phyloP scores from a whole-genome alignment of 1,140 invertebrate species.

The Stenopsyche tienmushanensis region DNA sequence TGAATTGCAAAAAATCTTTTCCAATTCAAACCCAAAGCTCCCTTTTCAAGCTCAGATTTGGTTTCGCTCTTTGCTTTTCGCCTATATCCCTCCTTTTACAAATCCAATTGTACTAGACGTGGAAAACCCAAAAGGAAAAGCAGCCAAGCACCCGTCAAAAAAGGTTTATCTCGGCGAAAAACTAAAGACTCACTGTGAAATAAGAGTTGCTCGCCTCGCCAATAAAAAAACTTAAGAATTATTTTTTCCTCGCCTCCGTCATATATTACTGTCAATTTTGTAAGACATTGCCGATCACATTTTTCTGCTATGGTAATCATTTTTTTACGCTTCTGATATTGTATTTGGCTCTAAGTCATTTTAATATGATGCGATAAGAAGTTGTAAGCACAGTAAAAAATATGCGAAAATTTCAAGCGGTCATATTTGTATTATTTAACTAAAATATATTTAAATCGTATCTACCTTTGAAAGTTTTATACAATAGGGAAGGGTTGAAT shows the following conservation, averaged over 20 bases:
- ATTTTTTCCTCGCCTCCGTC: constrained; percentile 7
- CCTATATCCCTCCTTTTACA: constrained; percentile 31
- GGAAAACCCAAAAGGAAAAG: constrained; percentile 23
- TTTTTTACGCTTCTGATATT: no score
- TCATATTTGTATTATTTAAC: no score
- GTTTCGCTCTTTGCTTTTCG: constrained; percentile 14
- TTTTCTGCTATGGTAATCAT: neutral
- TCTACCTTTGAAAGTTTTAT: no score
- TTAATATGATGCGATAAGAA: no score
- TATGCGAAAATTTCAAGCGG: no score
- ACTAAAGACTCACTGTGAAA: constrained; percentile 14
- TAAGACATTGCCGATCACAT: neutral
- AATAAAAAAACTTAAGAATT: neutral
- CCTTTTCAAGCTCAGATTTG: constrained; percentile 36
- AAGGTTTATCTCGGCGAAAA: constrained; percentile 24
- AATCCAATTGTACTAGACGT: constrained; percentile 38
- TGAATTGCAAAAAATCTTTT: constrained; percentile 43
- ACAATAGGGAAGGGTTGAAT: no score
- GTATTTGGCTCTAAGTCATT: no score
- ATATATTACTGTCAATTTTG: neutral
- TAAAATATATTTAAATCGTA: no score
- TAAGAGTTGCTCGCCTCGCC: neutral
- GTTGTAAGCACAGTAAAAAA: no score
- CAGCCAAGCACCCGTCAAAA: constrained; percentile 20
- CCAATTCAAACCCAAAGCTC: constrained; percentile 33